phyloP scores from a whole-genome alignment of 2,888 invertebrate genomes.

The Sminthurides aquaticus region DNA sequence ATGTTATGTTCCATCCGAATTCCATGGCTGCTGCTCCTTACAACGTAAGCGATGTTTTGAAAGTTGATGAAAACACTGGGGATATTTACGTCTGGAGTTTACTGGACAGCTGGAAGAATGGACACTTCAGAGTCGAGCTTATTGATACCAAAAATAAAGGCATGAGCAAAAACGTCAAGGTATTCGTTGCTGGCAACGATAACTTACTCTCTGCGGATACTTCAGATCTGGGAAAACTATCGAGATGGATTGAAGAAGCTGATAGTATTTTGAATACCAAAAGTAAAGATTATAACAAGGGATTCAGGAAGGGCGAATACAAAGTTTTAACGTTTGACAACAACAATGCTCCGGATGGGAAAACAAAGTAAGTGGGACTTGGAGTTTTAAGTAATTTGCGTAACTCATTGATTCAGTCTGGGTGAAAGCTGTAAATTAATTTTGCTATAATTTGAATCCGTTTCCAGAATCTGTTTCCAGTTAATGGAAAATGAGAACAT shows the following conservation, averaged over 20 bases:
- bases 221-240: slow-evolving; percentile 33
- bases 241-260: slow-evolving; percentile 39
- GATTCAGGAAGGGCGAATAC: slow-evolving; percentile 35
- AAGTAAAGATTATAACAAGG: slow-evolving; percentile 24
- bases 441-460: no score
- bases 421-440: neutral
- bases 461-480: slow-evolving; percentile 40
- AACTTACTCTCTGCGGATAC: slow-evolving; percentile 38
- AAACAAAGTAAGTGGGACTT: slow-evolving; percentile 35
- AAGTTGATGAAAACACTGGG: slow-evolving; percentile 38
- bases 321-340: slow-evolving; percentile 40
- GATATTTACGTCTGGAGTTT: slow-evolving; percentile 43
- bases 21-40: slow-evolving; percentile 29
- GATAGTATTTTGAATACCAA: slow-evolving; percentile 33
- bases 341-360: slow-evolving; percentile 38
- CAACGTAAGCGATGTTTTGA: slow-evolving; percentile 34
- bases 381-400: neutral
- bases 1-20: slow-evolving; percentile 40
- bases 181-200: slow-evolving; percentile 40
- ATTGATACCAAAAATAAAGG: slow-evolving; percentile 17
- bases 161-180: slow-evolving; percentile 36
- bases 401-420: neutral
- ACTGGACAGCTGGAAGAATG: slow-evolving; percentile 38
- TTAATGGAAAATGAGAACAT: slow-evolving; percentile 42
- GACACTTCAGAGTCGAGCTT: slow-evolving; percentile 39